A percentile compares a stretch with the other conserved stretches of the same genome.
phyloP scores from a whole-genome alignment of 30 jellyfish, hydroid and myxozoan species.

The Aurelia aurita region DNA sequence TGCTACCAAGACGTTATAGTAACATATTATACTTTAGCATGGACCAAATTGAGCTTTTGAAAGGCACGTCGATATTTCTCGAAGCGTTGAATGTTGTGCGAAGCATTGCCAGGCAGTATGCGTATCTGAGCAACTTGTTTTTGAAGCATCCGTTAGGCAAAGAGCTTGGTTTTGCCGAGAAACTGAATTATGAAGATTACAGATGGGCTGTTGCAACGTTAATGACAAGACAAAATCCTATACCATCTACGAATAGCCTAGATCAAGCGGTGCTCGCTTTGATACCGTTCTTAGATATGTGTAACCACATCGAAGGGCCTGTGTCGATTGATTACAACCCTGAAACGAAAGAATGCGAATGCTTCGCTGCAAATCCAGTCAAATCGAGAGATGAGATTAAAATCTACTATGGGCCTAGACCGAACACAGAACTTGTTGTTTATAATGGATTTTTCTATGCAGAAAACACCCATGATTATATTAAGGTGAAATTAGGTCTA shows the following conservation, averaged over 20 bases:
- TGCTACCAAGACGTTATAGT: constrained; percentile 49
- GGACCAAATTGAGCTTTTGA: constrained; percentile 44
- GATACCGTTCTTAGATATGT: constrained; percentile 71
- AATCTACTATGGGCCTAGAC: constrained; percentile 67
- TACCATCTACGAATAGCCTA: constrained; percentile 40
- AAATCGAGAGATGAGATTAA: constrained; percentile 39
- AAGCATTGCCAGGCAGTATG: constrained; percentile 78
- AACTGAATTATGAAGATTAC: constrained; percentile 50
- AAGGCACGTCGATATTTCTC: constrained; percentile 38
- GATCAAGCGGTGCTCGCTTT: constrained; percentile 41
- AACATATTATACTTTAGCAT: constrained; percentile 56
- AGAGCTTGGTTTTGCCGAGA: constrained; percentile 44
- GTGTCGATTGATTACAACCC: constrained; percentile 57
- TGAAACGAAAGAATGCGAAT: constrained; percentile 32
- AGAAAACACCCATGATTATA: constrained; percentile 46
- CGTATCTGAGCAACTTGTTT: constrained; percentile 54
- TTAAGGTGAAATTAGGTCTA: constrained; percentile 31
- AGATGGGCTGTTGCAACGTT: constrained; percentile 78
- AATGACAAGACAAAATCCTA: constrained; percentile 75
- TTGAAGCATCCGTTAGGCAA: constrained; percentile 55
- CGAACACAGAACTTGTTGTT: constrained; percentile 62
- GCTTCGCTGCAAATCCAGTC: constrained; percentile 15
- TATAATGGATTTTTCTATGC: constrained; percentile 71
- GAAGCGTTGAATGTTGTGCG: constrained; percentile 55
- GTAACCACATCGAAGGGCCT: constrained; percentile 60